Evolutionary conservation across 1,140 invertebrate species (phyloP).

Genomic region (Littorina saxatilis): DNA sequence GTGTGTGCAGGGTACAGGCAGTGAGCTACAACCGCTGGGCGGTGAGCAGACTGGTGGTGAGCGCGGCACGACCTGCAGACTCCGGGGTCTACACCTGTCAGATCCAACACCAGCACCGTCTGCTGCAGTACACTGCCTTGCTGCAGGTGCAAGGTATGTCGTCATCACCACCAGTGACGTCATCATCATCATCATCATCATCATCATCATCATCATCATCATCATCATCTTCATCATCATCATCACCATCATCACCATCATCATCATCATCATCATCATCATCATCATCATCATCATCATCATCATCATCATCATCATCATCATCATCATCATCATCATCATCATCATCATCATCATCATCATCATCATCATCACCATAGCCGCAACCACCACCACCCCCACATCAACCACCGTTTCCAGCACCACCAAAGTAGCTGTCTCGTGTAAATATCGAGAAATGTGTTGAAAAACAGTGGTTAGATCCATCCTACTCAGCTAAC

Average conservation of each 20-base stretch:
- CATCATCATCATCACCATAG: background rate
- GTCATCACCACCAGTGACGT: too few relatives aligned
- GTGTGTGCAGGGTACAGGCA: constrained; percentile 7
- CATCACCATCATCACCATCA: constrained; percentile 22
- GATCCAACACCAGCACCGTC: background rate
- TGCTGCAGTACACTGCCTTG: constrained; percentile 9
- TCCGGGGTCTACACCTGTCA: constrained; percentile 31
- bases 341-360: constrained; percentile 13
- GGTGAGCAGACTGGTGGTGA: constrained; percentile 24
- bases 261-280: constrained; percentile 21
- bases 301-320: constrained; percentile 23
- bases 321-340: constrained; percentile 13
- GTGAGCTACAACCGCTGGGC: constrained; percentile 33
- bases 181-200: too few relatives aligned
- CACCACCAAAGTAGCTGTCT: background rate
- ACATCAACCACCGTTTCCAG: background rate
- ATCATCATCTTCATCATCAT: background rate
- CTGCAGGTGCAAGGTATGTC: constrained; percentile 23
- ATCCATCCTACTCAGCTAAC: too few relatives aligned
- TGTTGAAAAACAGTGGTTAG: background rate
- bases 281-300: background rate
- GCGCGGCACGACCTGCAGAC: background rate
- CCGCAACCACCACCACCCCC: too few relatives aligned
- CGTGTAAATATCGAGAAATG: background rate
- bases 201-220: background rate